These are phyloP conservation scores for Hipposideros armiger DNA, from an alignment of 2,113 vertebrate genomes.

Conservation along the genomic window DNA sequence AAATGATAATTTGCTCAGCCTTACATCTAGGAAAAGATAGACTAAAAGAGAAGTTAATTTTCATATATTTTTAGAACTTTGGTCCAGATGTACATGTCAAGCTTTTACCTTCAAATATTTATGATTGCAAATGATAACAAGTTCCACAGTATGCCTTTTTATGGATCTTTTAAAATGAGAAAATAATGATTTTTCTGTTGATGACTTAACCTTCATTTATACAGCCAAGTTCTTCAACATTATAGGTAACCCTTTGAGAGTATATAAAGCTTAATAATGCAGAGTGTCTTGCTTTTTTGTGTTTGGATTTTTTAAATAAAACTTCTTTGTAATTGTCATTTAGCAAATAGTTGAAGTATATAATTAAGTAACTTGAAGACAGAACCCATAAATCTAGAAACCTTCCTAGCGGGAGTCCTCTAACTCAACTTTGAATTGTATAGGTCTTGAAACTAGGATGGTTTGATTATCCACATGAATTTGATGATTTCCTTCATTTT, in stretches of 20 bases:
- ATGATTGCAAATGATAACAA: conserved; percentile 49
- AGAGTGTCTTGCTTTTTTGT: neutral
- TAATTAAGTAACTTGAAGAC: neutral
- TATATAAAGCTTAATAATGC: neutral
- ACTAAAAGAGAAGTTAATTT: neutral
- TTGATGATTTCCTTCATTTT: neutral
- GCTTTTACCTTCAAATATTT: conserved; percentile 53
- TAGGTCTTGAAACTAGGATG: neutral
- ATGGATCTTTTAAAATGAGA: conserved; percentile 62
- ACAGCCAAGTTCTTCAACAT: neutral
- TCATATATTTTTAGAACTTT: neutral
- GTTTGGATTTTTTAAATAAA: neutral
- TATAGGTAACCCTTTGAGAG: neutral
- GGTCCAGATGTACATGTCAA: neutral
- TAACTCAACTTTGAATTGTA: neutral
- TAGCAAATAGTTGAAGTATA: neutral
- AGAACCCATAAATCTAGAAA: neutral
- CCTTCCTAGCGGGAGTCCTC: neutral
- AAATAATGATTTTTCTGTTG: conserved; percentile 42
- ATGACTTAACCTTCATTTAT: conserved; percentile 58
- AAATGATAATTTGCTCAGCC: conserved; percentile 32
- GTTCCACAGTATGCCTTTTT: neutral
- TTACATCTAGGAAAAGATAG: neutral
- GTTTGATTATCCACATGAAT: neutral
- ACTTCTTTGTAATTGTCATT: neutral